phyloP scores from a whole-genome alignment of 2,888 invertebrate genomes.

The Catotricha subobsoleta region DNA sequence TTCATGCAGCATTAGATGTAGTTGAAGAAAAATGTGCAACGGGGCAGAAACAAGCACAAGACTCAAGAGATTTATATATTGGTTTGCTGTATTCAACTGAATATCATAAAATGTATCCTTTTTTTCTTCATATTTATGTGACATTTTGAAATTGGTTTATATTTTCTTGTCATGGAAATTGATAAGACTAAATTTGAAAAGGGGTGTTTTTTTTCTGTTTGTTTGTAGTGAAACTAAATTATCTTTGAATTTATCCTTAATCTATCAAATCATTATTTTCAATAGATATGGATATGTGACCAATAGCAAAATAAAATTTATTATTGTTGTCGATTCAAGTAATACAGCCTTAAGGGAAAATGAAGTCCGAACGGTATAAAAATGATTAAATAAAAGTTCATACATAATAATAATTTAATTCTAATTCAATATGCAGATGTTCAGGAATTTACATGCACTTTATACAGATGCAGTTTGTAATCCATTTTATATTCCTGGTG shows the following conservation, averaged over 20 bases:
- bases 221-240: neutral
- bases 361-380: constrained; percentile 69
- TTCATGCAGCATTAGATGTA: constrained; percentile 52
- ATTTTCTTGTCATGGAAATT: neutral
- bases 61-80: constrained; percentile 75
- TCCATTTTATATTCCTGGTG: constrained; percentile 91
- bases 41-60: constrained; percentile 44
- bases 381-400: neutral
- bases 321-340: constrained; percentile 79
- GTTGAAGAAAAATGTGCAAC: constrained; percentile 31
- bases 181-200: neutral
- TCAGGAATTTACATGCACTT: constrained; percentile 73
- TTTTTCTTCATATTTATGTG: too few species aligned
- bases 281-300: constrained; percentile 84
- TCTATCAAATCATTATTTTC: too few species aligned
- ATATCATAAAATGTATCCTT: constrained; percentile 91
- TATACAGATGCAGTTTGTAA: constrained; percentile 92
- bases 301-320: constrained; percentile 90
- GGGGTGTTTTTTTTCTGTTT: neutral
- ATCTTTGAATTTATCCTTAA: neutral
- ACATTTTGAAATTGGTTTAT: neutral
- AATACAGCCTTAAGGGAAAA: constrained; percentile 79
- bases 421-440: constrained; percentile 42
- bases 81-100: constrained; percentile 86
- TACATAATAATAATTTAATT: neutral